phyloP scores from a whole-genome alignment of 2,888 invertebrate genomes.

The Orthonevra nobilis region DNA sequence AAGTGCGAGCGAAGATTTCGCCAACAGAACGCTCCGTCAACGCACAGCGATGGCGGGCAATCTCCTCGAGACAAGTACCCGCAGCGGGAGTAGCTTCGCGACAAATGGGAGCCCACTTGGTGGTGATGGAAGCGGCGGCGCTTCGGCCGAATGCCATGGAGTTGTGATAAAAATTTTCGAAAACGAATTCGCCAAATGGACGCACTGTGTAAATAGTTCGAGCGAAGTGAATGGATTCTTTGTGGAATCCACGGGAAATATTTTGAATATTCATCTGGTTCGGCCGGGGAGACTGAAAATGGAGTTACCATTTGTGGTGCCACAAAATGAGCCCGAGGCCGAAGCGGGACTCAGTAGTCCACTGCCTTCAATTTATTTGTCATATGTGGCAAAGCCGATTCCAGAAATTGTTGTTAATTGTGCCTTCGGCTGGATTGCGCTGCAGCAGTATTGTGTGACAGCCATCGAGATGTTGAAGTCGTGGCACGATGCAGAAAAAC shows the following conservation, averaged over 20 bases:
- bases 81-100: constrained; percentile 52
- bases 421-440: constrained; percentile 86
- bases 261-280: constrained; percentile 73
- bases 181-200: constrained; percentile 74
- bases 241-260: constrained; percentile 74
- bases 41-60: constrained; percentile 11
- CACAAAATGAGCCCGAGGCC: too few relatives aligned
- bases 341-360: constrained; percentile 1
- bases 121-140: too few relatives aligned
- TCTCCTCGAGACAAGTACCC: constrained; percentile 22
- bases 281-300: constrained; percentile 64
- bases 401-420: constrained; percentile 84
- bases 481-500: constrained; percentile 86
- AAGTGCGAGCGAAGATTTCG: constrained; percentile 64
- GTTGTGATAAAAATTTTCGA: constrained; percentile 74
- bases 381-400: constrained; percentile 84
- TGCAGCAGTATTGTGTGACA: constrained; percentile 85
- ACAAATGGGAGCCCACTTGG: constrained; percentile 52
- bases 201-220: constrained; percentile 73
- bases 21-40: constrained; percentile 49
- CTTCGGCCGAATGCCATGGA: constrained; percentile 73
- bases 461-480: constrained; percentile 82
- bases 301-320: too few relatives aligned
- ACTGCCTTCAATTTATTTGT: constrained; percentile 82
- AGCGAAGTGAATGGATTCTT: constrained; percentile 73